phyloP scores from a whole-genome alignment of 2,797 vertebrate genomes.

The Betta splendens region DNA sequence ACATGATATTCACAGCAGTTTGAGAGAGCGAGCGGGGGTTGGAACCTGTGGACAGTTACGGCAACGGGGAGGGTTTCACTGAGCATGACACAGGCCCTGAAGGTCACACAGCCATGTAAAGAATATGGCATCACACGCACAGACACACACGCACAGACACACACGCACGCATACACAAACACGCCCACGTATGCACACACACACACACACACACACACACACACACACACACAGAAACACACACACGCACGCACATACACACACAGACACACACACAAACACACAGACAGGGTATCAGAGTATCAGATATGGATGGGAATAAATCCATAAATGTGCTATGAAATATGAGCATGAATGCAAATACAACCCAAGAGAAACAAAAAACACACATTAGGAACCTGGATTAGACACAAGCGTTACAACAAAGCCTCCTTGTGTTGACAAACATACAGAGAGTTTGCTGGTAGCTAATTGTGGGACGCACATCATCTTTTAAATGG shows the following conservation, averaged over 20 bases:
- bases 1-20: constrained; percentile 31
- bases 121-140: constrained; percentile 45
- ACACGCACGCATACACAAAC: constrained; percentile 27
- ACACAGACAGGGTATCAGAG: too few species aligned
- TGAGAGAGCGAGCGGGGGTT: constrained; percentile 14
- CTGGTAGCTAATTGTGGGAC: too few species aligned
- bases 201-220: constrained; percentile 45
- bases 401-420: background rate
- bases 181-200: too few species aligned
- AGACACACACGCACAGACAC: constrained; percentile 35
- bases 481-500: too few species aligned
- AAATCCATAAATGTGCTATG: constrained; percentile 50
- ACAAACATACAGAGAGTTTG: too few species aligned
- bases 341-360: constrained; percentile 41
- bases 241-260: constrained; percentile 29
- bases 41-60: constrained; percentile 41
- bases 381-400: constrained; percentile 17
- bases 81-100: constrained; percentile 61
- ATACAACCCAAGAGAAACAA: constrained; percentile 23
- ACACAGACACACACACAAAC: constrained; percentile 25
- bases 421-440: too few species aligned
- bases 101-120: constrained; percentile 67
- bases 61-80: constrained; percentile 49
- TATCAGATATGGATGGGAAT: constrained; percentile 54
- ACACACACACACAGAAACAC: constrained; percentile 28